These are phyloP conservation scores for Hemistola chrysoprasaria DNA, from an alignment of 2,888 invertebrate genomes.

Conservation along the genomic window DNA sequence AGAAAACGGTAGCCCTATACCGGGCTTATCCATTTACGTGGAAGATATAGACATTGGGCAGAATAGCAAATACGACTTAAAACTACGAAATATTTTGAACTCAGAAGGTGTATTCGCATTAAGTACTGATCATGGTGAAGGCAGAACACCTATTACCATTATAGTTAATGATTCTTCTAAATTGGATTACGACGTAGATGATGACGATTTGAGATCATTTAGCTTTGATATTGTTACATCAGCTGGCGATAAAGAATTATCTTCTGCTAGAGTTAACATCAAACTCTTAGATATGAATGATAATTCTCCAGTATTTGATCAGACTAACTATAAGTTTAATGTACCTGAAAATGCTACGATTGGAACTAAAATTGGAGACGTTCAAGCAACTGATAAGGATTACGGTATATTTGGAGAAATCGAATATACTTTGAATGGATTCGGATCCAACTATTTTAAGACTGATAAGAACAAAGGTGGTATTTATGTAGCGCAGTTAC, in stretches of 20 bases:
- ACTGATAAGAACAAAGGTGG: conserved; percentile 86
- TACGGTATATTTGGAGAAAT: conserved; percentile 87
- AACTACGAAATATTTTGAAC: conserved; percentile 82
- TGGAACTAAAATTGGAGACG: conserved; percentile 84
- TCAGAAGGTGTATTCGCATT: conserved; percentile 83
- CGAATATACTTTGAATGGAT: conserved; percentile 88
- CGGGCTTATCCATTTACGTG: conserved; percentile 88
- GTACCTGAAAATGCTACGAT: conserved; percentile 85
- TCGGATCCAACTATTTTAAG: conserved; percentile 89
- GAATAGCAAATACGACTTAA: conserved; percentile 86
- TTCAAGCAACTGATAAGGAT: conserved; percentile 87
- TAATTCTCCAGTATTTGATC: conserved; percentile 87
- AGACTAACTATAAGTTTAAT: conserved; percentile 84
- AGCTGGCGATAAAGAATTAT: conserved; percentile 78
- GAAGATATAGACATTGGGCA: conserved; percentile 88
- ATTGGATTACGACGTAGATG: conserved; percentile 87
- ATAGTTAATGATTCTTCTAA: conserved; percentile 85
- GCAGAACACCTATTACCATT: conserved; percentile 88
- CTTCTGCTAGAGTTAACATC: conserved; percentile 83
- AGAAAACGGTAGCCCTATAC: conserved; percentile 85
- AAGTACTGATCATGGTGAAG: conserved; percentile 85
- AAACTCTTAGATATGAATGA: conserved; percentile 90
- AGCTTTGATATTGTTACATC: conserved; percentile 86
- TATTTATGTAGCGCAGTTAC: conserved; percentile 82
- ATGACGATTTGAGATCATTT: conserved; percentile 80